A percentile compares a stretch with the other conserved stretches of the same genome.
Conservation (phyloP, 2,113 vertebrate species). For the Pycnonotus jocosus region DNA sequence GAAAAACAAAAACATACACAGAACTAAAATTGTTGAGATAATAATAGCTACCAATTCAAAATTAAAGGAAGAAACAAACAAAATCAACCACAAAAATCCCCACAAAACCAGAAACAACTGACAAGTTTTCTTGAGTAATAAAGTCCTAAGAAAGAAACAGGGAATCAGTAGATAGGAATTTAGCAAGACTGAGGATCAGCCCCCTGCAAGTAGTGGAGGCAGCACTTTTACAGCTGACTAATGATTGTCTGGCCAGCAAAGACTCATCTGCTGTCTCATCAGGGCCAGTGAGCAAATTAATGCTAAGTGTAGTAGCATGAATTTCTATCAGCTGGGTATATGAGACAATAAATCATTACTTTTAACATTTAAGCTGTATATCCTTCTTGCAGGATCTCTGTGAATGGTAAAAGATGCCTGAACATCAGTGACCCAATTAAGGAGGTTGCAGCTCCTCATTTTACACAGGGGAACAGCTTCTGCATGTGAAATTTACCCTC, state of each 20-base stretch:
- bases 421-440: background rate
- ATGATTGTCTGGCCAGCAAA: background rate
- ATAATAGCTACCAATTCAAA: background rate
- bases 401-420: background rate
- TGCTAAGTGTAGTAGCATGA: background rate
- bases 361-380: background rate
- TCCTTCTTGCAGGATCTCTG: background rate
- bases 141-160: background rate
- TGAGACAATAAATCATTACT: background rate
- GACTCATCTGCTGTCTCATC: background rate
- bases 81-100: background rate
- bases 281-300: background rate
- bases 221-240: background rate
- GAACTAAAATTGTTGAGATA: background rate
- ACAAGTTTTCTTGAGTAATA: background rate
- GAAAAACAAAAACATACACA: background rate
- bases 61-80: background rate
- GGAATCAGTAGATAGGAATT: background rate
- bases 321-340: background rate
- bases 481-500: background rate
- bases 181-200: background rate
- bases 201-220: background rate
- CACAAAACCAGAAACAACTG: background rate
- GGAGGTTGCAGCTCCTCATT: background rate
- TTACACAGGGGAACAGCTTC: background rate